A percentile compares a stretch with the other conserved stretches of the same genome.
Conservation (phyloP, 2,888 invertebrate species). For the Aleiodes leptofemur region DNA sequence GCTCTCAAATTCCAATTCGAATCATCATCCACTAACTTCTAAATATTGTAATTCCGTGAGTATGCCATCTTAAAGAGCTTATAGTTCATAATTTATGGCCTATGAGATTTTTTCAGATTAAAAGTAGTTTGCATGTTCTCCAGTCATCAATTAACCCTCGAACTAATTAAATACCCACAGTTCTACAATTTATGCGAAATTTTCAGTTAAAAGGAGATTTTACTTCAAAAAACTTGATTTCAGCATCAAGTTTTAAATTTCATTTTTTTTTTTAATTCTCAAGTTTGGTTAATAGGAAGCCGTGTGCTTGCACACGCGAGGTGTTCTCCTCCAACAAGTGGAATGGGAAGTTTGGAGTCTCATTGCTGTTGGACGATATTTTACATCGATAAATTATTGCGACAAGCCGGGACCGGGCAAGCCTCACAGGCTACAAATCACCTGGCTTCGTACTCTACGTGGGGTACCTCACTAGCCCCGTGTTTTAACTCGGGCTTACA, state of each 20-base stretch:
- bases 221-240: background rate
- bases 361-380: conserved; percentile 61
- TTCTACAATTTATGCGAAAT: background rate
- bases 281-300: conserved; percentile 5
- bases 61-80: no score
- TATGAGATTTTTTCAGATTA: no score
- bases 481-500: conserved; percentile 64
- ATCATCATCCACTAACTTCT: background rate
- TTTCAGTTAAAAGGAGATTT: background rate
- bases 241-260: background rate
- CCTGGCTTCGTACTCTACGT: conserved; percentile 38
- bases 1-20: no score
- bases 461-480: conserved; percentile 52
- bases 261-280: no score
- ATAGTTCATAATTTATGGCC: no score
- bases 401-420: conserved; percentile 58
- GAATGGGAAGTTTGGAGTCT: conserved; percentile 54
- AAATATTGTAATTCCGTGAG: background rate
- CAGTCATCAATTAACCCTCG: no score
- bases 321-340: conserved; percentile 50
- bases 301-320: conserved; percentile 44
- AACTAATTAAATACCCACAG: no score
- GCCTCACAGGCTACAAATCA: conserved; percentile 56
- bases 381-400: conserved; percentile 69
- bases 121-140: no score